Evolutionary conservation across 37 sponge, comb jelly and placozoan genomes (phyloP).

Genomic region (Diacarnus erythraeanus): DNA sequence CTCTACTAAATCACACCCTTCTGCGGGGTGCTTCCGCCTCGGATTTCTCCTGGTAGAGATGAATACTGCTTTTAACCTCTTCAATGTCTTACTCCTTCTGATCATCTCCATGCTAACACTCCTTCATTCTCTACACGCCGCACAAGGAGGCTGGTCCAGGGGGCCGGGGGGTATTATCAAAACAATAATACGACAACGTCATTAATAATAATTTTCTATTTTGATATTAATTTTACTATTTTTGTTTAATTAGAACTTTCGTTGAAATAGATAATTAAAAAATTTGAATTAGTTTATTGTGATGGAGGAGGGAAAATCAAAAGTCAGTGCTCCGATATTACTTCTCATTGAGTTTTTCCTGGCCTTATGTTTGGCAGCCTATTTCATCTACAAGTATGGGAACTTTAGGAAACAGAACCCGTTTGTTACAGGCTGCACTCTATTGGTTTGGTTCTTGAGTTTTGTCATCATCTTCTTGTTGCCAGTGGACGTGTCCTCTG

Average conservation of each 20-base stretch:
- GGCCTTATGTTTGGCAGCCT: conserved; percentile 61
- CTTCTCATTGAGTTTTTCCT: conserved; percentile 66
- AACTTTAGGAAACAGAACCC: conserved; percentile 80
- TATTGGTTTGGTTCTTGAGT: conserved; percentile 90
- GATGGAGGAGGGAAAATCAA: conserved; percentile 27
- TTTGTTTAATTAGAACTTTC: no score
- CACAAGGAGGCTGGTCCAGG: no score
- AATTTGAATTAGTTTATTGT: background rate
- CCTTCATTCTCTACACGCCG: no score
- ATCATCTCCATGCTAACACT: conserved; percentile 36
- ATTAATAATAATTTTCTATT: no score
- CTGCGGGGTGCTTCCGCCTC: conserved; percentile 2
- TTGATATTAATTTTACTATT: no score
- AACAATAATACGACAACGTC: no score
- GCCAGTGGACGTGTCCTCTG: conserved; percentile 92
- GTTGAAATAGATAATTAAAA: no score
- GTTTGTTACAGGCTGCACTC: conserved; percentile 68
- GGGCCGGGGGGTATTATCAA: no score
- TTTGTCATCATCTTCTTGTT: conserved; percentile 90
- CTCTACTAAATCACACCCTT: conserved; percentile 30
- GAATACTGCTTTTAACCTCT: conserved; percentile 33
- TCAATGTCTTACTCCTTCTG: conserved; percentile 36
- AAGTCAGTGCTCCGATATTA: conserved; percentile 46
- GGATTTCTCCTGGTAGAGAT: background rate
- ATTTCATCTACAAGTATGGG: conserved; percentile 79